Percentiles rank a stretch among this genome's conserved stretches.
These are phyloP conservation scores for Pardalotus punctatus DNA, from an alignment of 2,113 vertebrate species.

Conservation along the genomic window DNA sequence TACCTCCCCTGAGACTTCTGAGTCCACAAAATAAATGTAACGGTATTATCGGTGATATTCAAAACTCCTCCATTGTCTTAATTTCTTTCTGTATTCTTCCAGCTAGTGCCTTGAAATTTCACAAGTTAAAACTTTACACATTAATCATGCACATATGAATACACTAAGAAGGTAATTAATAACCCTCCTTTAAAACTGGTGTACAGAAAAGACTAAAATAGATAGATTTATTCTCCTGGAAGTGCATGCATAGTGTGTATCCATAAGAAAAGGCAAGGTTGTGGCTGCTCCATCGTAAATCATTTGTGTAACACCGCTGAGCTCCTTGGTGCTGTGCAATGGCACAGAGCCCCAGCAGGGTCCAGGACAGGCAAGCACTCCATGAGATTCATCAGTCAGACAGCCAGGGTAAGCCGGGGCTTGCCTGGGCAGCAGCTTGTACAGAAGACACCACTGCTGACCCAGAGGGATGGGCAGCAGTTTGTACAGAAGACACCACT, in stretches of 20 bases:
- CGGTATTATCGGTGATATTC: background rate
- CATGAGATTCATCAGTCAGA: background rate
- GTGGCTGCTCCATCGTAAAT: background rate
- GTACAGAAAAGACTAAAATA: background rate
- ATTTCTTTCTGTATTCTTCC: background rate
- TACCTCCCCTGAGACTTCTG: background rate
- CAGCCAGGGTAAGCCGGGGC: background rate
- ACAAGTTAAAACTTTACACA: background rate
- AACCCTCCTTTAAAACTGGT: background rate
- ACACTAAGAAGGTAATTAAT: constrained; percentile 1
- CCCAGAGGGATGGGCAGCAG: background rate
- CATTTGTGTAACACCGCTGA: background rate
- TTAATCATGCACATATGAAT: background rate
- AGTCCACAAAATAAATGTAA: background rate
- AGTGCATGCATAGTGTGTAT: background rate
- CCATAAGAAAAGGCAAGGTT: background rate
- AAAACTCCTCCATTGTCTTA: background rate
- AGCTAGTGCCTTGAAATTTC: background rate
- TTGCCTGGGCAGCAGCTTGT: background rate
- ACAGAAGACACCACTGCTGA: background rate
- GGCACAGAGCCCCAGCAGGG: background rate
- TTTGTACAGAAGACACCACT: background rate
- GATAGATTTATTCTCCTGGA: background rate
- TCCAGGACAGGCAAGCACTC: background rate
- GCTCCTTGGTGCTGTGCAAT: background rate